Evolutionary conservation across 2,888 invertebrate species (phyloP), one percentile per base, ranked within the genome.

Genomic region (Lasioglossum figueresi): DNA sequence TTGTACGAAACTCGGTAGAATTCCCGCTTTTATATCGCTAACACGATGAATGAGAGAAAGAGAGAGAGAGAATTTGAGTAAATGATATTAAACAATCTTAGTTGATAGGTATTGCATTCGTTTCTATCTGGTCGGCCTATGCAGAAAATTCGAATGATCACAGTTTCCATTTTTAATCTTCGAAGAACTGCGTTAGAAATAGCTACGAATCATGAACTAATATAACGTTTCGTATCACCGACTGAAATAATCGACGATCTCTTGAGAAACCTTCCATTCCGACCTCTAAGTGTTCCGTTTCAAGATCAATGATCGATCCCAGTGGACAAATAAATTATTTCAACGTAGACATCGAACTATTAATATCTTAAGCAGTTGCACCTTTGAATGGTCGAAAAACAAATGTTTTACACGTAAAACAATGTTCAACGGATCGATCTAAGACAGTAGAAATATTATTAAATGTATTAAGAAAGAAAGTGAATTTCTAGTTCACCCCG

Each of bases 211-310:
- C 70, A 40, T 40, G 37, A 70, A 40, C 68, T 40, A 37, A 40
- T 68, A 37, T 68, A 70, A 70, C 37, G 4, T n/a, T n/a, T n/a
- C 12, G 2, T n/a, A 70, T 70, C 37, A 70, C 40, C 23, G 40
- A 70, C 70, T 40, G n/a, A 70, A 70, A 40, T 70, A 70, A 70
- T 37, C 14, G 37, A n/a, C 2, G 40, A 70, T 70, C n/a, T 40
- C 37, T 40, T 1, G 40, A 70, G 70, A 10, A 70, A 14, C 23
- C 23, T n/a, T 40, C 68, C 40, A n/a, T 40, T n/a, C 37, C 12
- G 14, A 5, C n/a, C 37, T 40, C 23, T 12, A 8, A 37, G 37
- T 12, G 34, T 14, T 66, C 19, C 8, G 34, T 40, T 70, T 70
- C 70, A 40, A 40, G 70, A 40, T 40, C 14, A 40, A 5, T 1